Percentiles rank a stretch among this genome's conserved stretches.
These are phyloP conservation scores for Cryptotis parvus DNA, from an alignment of 2,113 vertebrate genomes.

Conservation along the genomic window DNA sequence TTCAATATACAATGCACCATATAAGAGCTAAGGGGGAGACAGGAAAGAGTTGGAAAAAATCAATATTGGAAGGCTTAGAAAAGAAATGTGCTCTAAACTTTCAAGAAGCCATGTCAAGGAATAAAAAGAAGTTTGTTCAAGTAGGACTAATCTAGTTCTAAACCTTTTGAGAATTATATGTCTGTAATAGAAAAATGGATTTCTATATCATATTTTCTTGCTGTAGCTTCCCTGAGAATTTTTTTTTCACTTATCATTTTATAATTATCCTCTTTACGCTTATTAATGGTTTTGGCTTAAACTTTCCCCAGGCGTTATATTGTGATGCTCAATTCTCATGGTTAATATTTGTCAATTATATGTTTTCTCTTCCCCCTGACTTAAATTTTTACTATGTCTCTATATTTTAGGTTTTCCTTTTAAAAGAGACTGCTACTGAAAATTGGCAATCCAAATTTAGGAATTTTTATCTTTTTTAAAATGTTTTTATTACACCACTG, in stretches of 20 bases:
- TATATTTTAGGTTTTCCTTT: conserved; percentile 18
- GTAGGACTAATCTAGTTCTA: conserved; percentile 50
- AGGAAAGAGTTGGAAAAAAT: conserved; percentile 42
- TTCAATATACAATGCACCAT: conserved; percentile 13
- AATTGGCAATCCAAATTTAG: background rate
- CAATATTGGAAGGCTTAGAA: conserved; percentile 47
- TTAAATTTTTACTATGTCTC: background rate
- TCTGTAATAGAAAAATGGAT: conserved; percentile 51
- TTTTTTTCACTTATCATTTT: conserved; percentile 21
- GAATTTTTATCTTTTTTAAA: background rate
- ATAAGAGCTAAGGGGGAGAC: background rate
- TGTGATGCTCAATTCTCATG: background rate
- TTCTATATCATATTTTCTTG: conserved; percentile 40
- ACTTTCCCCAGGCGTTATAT: background rate
- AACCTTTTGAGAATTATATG: conserved; percentile 51
- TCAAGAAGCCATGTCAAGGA: conserved; percentile 51
- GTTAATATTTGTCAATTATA: background rate
- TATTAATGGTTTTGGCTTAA: conserved; percentile 29
- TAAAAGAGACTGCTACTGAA: background rate
- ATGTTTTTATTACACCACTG: too few species aligned
- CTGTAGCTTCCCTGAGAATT: background rate
- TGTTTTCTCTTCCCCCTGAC: background rate
- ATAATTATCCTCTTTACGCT: conserved; percentile 22
- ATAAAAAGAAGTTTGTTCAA: conserved; percentile 57
- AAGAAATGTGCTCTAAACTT: conserved; percentile 63